Evolutionary conservation across 1,140 invertebrate species (phyloP).

Genomic region (Chymomyza costata): DNA sequence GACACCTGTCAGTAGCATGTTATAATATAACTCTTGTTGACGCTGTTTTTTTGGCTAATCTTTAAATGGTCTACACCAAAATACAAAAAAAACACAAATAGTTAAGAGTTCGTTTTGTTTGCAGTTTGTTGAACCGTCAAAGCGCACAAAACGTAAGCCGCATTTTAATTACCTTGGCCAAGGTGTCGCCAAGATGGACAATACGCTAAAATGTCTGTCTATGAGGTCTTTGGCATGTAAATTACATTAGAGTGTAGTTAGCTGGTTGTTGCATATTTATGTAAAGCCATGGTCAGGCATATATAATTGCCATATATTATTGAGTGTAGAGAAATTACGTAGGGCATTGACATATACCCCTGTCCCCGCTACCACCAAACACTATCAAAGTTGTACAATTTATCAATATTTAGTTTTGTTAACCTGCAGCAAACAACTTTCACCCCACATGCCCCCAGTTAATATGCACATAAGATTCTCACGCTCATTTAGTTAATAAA

Average conservation of each 20-base stretch:
- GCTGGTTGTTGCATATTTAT: background rate
- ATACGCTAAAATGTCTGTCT: no score
- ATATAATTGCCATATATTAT: constrained; percentile 56
- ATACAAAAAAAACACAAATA: constrained; percentile 24
- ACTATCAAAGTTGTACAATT: constrained; percentile 27
- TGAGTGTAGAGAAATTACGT: constrained; percentile 61
- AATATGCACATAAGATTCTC: constrained; percentile 38
- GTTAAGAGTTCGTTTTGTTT: constrained; percentile 17
- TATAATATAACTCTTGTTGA: constrained; percentile 11
- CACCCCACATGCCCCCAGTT: constrained; percentile 40
- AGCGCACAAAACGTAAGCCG: constrained; percentile 33
- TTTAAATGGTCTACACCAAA: constrained; percentile 4
- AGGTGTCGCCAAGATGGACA: no score
- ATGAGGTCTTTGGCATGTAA: constrained; percentile 69
- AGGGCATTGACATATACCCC: constrained; percentile 56
- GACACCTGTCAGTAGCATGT: constrained; percentile 46
- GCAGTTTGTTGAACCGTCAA: constrained; percentile 55
- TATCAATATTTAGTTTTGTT: constrained; percentile 37
- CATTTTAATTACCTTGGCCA: constrained; percentile 43
- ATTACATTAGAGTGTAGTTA: constrained; percentile 39
- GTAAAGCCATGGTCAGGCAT: constrained; percentile 45
- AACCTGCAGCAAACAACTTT: constrained; percentile 34
- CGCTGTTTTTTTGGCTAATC: constrained; percentile 49
- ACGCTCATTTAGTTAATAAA: constrained; percentile 49
- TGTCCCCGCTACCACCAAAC: background rate